Evolutionary conservation across 2,797 vertebrate genomes (phyloP), one percentile per base, ranked within the genome.

Genomic region (Acomys russatus): DNA sequence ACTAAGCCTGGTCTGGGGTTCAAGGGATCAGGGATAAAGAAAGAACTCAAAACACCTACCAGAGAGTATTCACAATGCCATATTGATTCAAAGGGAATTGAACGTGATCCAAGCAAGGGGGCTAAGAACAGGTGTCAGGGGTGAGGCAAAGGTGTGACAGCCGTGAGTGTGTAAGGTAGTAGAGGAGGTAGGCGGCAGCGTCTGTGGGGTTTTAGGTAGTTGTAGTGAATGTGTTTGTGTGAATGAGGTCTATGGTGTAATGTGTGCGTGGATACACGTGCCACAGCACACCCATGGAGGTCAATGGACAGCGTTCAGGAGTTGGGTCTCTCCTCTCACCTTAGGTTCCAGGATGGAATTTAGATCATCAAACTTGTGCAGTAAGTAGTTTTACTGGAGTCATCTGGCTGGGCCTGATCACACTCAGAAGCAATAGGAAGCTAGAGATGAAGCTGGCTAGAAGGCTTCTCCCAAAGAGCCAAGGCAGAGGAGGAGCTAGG

Each of bases 61-160:
- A 11, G 82, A 35, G 8, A 3, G 2, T 28, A 3, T 33, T 79
- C 12, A 22, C 35, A 66, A 68, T 18, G 49, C 9, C 23, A 28
- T 15, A 2, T 6, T 3, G 12, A 33, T 10, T 20, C 44, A 11
- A 38, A 33, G 63, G 14, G 20, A 38, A 44, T 17, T 0, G 6
- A 28, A 30, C 14, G 79, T 17, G 73, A 59, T 11, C 1, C 15
- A 59, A 25, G 76, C 49, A 33, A 12, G 35, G 28, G 1, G 2
- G 1, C 11, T 2, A 35, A 70, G 17, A 49, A 30, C n/a, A 49
- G 25, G n/a, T 8, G 2, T 51, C 12, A 6, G 64, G 49, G 49
- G 3, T 3, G 0, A 85, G 10, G 64, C 3, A 22, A 35, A 33
- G 82, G 17, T 20, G 2, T 17, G 3, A 33, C 51, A 56, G 51